phyloP scores from a whole-genome alignment of 2,888 invertebrate genomes.

The Allygus modestus region DNA sequence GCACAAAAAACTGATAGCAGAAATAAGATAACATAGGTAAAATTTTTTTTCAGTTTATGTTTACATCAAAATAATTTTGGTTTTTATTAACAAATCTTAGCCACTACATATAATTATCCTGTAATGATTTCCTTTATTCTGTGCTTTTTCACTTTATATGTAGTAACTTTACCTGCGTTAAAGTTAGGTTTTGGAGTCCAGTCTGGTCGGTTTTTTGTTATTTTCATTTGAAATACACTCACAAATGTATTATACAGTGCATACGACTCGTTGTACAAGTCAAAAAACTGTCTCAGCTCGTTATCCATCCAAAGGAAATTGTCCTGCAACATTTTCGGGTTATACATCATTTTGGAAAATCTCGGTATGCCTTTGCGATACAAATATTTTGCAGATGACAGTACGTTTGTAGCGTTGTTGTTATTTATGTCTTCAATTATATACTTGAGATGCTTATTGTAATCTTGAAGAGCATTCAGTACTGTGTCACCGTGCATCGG shows the following conservation, averaged over 20 bases:
- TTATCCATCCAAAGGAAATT: neutral
- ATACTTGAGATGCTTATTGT: conserved; percentile 22
- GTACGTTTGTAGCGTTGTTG: neutral
- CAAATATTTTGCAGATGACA: conserved; percentile 28
- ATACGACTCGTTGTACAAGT: neutral
- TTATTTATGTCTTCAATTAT: conserved; percentile 38
- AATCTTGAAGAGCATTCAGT: neutral
- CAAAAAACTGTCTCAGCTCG: conserved; percentile 1
- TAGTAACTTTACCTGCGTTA: conserved; percentile 23
- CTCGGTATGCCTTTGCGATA: conserved; percentile 21
- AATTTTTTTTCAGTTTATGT: no score
- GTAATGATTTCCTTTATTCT: conserved; percentile 43
- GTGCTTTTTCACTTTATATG: conserved; percentile 16
- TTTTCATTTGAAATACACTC: conserved; percentile 37
- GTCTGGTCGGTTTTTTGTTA: neutral
- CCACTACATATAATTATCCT: conserved; percentile 8
- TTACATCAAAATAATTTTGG: no score
- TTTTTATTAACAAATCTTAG: no score
- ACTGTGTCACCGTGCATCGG: neutral
- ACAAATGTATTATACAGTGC: conserved; percentile 7
- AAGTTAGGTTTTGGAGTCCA: conserved; percentile 47
- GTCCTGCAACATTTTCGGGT: conserved; percentile 46
- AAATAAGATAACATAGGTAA: no score
- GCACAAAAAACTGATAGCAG: no score
- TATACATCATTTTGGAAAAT: conserved; percentile 37